phyloP scores from a whole-genome alignment of 92 coral and sea anemone species.

The Porites cylindrica region DNA sequence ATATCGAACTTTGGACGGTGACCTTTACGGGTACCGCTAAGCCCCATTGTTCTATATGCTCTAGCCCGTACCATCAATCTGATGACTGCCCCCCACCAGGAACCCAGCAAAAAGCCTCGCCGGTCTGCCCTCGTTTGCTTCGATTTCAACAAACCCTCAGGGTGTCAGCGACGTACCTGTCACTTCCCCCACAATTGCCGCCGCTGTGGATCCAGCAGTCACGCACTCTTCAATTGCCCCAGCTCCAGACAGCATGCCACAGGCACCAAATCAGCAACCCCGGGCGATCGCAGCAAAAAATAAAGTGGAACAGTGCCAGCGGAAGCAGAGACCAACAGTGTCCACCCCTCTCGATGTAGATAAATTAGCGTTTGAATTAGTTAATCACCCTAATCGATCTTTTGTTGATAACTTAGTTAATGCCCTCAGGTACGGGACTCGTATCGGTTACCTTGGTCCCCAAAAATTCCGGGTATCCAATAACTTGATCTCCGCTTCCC shows the following conservation, averaged over 20 bases:
- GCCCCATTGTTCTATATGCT: slow-evolving; percentile 1
- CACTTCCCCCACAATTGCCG: slow-evolving; percentile 46
- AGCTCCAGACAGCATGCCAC: background rate
- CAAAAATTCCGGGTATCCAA: background rate
- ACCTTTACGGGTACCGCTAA: background rate
- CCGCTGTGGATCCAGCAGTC: background rate
- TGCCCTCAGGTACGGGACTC: background rate
- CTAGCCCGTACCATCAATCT: slow-evolving; percentile 5
- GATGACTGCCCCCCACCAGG: slow-evolving; percentile 40
- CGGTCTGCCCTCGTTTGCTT: slow-evolving; percentile 31
- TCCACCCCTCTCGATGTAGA: slow-evolving; percentile 2
- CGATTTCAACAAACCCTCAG: slow-evolving; percentile 31
- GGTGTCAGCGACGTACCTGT: slow-evolving; percentile 43
- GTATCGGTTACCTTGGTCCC: slow-evolving; percentile 6
- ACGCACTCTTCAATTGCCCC: slow-evolving; percentile 27
- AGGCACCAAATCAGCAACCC: slow-evolving; percentile 14
- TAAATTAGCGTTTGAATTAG: background rate
- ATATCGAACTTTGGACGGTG: slow-evolving; percentile 10
- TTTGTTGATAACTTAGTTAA: background rate
- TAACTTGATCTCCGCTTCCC: slow-evolving; percentile 6
- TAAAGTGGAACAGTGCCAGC: slow-evolving; percentile 27
- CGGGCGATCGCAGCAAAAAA: slow-evolving; percentile 34
- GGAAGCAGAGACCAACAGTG: background rate
- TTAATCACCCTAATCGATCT: background rate
- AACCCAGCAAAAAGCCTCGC: slow-evolving; percentile 28